A percentile compares a stretch with the other conserved stretches of the same genome.
phyloP scores from a whole-genome alignment of 1,140 invertebrate genomes.

The Lethocerus indicus region DNA sequence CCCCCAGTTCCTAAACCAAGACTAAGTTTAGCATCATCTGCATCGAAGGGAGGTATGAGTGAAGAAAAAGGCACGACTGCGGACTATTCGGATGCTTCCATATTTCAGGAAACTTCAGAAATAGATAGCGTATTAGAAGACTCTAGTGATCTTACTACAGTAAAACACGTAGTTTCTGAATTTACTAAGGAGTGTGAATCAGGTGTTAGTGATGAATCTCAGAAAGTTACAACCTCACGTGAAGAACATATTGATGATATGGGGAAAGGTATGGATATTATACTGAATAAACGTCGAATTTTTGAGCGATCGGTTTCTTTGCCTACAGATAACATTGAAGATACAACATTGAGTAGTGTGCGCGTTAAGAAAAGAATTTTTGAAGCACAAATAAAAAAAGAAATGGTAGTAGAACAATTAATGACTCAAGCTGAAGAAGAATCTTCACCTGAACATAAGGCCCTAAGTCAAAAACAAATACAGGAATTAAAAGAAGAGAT shows the following conservation, averaged over 20 bases:
- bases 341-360: conserved; percentile 21
- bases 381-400: conserved; percentile 30
- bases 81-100: conserved; percentile 18
- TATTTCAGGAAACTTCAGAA: conserved; percentile 18
- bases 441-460: conserved; percentile 29
- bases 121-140: conserved; percentile 11
- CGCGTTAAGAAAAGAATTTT: conserved; percentile 27
- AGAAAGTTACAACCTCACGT: background rate
- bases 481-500: too few species aligned
- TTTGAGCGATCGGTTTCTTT: conserved; percentile 29
- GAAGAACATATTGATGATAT: background rate
- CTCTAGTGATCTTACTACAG: conserved; percentile 18
- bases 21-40: conserved; percentile 17
- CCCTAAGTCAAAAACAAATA: conserved; percentile 16
- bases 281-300: conserved; percentile 12
- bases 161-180: conserved; percentile 14
- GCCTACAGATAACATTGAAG: conserved; percentile 26
- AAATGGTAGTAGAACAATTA: conserved; percentile 29
- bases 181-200: conserved; percentile 10
- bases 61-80: conserved; percentile 7
- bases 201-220: background rate
- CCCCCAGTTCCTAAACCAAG: conserved; percentile 27
- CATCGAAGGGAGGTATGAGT: background rate
- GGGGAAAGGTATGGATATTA: background rate
- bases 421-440: conserved; percentile 29